Conservation (phyloP, 2,113 vertebrate genomes). For the Caloenas nicobarica region DNA sequence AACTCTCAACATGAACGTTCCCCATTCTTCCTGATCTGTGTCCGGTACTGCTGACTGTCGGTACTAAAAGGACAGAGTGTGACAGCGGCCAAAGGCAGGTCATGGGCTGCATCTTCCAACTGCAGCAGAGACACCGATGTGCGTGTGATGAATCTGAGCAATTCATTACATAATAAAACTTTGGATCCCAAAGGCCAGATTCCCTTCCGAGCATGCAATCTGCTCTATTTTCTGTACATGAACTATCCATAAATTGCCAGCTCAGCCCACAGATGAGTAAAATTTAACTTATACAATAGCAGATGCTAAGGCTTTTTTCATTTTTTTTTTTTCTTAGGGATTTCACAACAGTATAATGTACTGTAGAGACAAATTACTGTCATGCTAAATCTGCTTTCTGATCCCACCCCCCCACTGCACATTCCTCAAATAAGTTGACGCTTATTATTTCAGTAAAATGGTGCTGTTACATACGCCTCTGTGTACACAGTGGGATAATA, state of each 20-base stretch:
- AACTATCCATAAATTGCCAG: neutral
- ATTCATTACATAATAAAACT: neutral
- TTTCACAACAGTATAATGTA: conserved; percentile 11
- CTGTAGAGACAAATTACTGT: conserved; percentile 33
- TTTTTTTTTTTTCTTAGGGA: neutral
- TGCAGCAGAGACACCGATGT: neutral
- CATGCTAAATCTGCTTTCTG: conserved; percentile 45
- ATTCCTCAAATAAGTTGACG: conserved; percentile 39
- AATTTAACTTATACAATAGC: conserved; percentile 42
- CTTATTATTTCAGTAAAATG: neutral
- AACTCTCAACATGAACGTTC: neutral
- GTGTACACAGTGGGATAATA: conserved; percentile 43
- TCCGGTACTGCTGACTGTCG: neutral
- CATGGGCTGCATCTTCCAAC: accelerated
- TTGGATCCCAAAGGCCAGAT: neutral
- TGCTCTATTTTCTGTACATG: conserved; percentile 3
- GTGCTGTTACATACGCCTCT: conserved; percentile 46
- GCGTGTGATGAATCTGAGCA: neutral
- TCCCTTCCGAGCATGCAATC: neutral
- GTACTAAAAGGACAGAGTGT: neutral
- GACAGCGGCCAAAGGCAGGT: neutral
- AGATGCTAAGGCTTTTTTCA: neutral
- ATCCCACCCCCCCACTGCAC: neutral
- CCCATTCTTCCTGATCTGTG: neutral
- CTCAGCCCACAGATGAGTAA: conserved; percentile 28